Evolutionary conservation across 2,888 invertebrate genomes (phyloP).

Genomic region (Spatulosminthurus flaviceps): DNA sequence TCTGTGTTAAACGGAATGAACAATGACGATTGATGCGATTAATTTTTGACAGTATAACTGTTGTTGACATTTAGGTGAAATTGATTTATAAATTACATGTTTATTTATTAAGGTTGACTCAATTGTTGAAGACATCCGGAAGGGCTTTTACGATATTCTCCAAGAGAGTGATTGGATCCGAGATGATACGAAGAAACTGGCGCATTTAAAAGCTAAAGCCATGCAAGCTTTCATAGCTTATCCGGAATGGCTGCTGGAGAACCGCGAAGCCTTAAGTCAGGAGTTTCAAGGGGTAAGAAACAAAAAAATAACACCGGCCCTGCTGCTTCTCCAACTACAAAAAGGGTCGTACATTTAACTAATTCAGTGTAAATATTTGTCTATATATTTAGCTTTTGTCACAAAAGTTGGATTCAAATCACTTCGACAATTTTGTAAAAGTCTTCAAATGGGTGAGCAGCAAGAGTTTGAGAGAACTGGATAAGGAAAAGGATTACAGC

Average conservation of each 20-base stretch:
- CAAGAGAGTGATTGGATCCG: constrained; percentile 52
- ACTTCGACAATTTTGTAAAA: constrained; percentile 43
- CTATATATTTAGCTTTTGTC: constrained; percentile 31
- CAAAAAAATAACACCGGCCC: no score
- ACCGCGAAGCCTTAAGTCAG: constrained; percentile 24
- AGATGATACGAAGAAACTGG: constrained; percentile 46
- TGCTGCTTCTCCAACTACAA: no score
- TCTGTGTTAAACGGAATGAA: no score
- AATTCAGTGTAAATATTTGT: no score
- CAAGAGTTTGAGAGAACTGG: constrained; percentile 37
- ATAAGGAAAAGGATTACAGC: constrained; percentile 42
- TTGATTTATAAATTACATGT: no score
- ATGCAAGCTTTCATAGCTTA: constrained; percentile 51
- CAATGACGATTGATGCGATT: neutral
- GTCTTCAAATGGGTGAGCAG: constrained; percentile 32
- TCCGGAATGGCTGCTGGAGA: constrained; percentile 51
- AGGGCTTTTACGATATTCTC: constrained; percentile 46
- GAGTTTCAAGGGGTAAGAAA: constrained; percentile 47
- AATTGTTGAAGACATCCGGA: constrained; percentile 50
- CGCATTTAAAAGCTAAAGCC: constrained; percentile 44
- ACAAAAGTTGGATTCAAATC: constrained; percentile 37
- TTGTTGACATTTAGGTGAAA: no score
- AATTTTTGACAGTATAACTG: no score
- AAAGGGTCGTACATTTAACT: no score
- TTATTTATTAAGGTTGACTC: constrained; percentile 43